phyloP scores from a whole-genome alignment of 2,888 invertebrate species.

The Arctia plantaginis region DNA sequence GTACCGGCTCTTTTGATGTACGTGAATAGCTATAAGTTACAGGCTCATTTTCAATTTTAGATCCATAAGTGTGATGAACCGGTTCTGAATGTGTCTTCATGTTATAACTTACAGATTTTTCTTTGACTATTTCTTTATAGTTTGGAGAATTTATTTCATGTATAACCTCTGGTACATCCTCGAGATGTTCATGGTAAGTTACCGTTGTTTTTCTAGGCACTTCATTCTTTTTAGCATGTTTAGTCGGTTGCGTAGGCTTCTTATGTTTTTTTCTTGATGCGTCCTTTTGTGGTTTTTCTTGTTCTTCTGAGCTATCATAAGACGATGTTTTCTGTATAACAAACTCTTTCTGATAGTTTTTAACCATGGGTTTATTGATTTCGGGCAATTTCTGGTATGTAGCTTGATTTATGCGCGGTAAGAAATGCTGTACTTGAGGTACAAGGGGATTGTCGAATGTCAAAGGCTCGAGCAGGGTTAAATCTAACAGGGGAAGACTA shows the following conservation, averaged over 20 bases:
- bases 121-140: constrained; percentile 75
- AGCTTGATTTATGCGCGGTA: constrained; percentile 74
- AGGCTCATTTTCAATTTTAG: constrained; percentile 68
- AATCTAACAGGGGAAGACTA: constrained; percentile 72
- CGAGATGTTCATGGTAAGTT: constrained; percentile 58
- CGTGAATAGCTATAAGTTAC: constrained; percentile 69
- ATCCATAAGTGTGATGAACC: constrained; percentile 68
- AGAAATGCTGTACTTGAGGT: constrained; percentile 81
- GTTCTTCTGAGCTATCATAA: constrained; percentile 63
- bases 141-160: constrained; percentile 78
- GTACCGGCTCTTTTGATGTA: constrained; percentile 64
- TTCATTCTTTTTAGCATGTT: constrained; percentile 60
- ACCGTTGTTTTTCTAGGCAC: constrained; percentile 60
- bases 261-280: constrained; percentile 65
- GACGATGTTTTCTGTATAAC: constrained; percentile 67
- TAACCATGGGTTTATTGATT: constrained; percentile 56
- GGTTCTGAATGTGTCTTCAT: constrained; percentile 75
- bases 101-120: constrained; percentile 75
- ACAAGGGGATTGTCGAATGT: constrained; percentile 80
- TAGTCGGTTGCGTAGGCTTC: constrained; percentile 55
- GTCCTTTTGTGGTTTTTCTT: constrained; percentile 60
- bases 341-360: constrained; percentile 69
- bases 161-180: constrained; percentile 70
- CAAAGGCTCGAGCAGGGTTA: constrained; percentile 78
- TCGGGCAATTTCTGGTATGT: constrained; percentile 71